These are phyloP conservation scores for Burhinus oedicnemus DNA, from an alignment of 2,113 vertebrate species.

Conservation along the genomic window DNA sequence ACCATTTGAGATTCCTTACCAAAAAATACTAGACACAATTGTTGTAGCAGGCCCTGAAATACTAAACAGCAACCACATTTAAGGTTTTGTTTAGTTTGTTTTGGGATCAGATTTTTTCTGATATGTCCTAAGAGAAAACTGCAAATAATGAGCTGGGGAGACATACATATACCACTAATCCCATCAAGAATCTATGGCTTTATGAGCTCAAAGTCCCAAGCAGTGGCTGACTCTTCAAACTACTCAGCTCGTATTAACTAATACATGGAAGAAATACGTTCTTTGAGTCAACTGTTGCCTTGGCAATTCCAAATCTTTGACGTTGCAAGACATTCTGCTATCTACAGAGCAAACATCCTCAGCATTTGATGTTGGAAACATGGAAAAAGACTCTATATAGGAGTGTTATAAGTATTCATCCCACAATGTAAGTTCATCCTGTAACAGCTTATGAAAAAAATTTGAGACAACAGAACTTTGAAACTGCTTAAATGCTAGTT, in stretches of 20 bases:
- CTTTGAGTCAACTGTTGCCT: not conserved
- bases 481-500: constrained; percentile 23
- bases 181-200: not conserved
- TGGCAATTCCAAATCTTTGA: not conserved
- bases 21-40: not conserved
- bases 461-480: not conserved
- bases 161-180: not conserved
- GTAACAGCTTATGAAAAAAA: constrained; percentile 1
- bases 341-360: not conserved
- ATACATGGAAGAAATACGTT: not conserved
- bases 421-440: not conserved
- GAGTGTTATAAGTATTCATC: not conserved
- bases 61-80: not conserved
- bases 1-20: not conserved
- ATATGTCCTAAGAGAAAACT: not conserved
- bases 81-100: not conserved
- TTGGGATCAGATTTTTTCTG: not conserved
- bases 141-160: not conserved
- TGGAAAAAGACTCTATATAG: not conserved
- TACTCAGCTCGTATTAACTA: not conserved
- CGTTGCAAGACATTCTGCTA: not conserved
- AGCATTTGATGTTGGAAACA: not conserved
- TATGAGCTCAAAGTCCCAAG: not conserved
- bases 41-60: not conserved
- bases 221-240: not conserved